These are phyloP conservation scores for Heteractis magnifica DNA, from an alignment of 92 coral and sea anemone genomes.

Conservation along the genomic window DNA sequence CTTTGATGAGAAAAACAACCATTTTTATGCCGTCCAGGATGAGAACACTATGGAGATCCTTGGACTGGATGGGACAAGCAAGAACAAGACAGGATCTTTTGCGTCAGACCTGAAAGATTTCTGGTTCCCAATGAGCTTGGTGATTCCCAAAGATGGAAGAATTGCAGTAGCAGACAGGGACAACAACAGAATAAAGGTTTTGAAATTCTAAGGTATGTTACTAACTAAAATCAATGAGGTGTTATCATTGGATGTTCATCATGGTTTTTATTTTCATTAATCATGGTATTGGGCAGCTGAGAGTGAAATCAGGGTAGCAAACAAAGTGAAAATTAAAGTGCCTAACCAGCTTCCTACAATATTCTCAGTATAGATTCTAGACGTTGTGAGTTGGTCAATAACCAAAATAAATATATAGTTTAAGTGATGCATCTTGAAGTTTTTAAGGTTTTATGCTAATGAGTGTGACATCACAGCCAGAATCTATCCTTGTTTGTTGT, in stretches of 20 bases:
- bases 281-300: background rate
- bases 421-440: no score
- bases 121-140: conserved; percentile 69
- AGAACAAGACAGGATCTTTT: conserved; percentile 58
- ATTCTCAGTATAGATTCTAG: no score
- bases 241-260: no score
- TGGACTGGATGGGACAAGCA: conserved; percentile 55
- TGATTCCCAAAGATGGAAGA: conserved; percentile 65
- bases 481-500: no score
- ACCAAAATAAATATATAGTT: no score
- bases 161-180: conserved; percentile 75
- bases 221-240: background rate
- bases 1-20: conserved; percentile 45
- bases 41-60: conserved; percentile 63
- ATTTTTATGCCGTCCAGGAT: conserved; percentile 62
- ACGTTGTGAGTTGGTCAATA: no score
- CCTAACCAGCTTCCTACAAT: no score
- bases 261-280: background rate
- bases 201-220: conserved; percentile 46
- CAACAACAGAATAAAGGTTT: conserved; percentile 73
- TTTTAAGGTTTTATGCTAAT: no score
- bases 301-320: no score
- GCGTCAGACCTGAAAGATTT: conserved; percentile 68
- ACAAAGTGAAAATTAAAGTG: no score
- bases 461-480: no score